These are phyloP conservation scores for Psittacula derbiana DNA, from an alignment of 2,797 vertebrate species.

Conservation along the genomic window DNA sequence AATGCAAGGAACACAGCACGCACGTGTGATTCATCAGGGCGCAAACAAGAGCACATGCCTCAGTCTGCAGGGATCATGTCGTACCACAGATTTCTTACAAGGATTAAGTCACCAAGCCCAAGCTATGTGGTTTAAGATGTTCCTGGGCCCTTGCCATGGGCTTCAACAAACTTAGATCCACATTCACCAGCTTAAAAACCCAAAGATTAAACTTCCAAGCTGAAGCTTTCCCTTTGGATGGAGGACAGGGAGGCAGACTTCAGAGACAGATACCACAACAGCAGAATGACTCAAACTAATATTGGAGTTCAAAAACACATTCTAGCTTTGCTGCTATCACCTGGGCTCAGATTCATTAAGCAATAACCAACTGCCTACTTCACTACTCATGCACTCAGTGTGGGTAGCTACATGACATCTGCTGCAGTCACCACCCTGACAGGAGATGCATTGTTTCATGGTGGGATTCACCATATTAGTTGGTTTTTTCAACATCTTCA, in stretches of 20 bases:
- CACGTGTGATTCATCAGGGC: neutral
- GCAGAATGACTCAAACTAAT: neutral
- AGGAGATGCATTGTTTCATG: neutral
- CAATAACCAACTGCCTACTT: neutral
- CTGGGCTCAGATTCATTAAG: neutral
- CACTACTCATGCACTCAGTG: neutral
- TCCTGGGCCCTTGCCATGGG: neutral
- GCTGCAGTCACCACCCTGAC: neutral
- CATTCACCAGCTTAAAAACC: neutral
- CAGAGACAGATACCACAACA: neutral
- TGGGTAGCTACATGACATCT: neutral
- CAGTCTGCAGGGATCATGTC: neutral
- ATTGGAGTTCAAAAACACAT: neutral
- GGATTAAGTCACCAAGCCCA: neutral
- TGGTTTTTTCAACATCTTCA: neutral
- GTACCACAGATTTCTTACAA: neutral
- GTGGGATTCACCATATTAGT: neutral
- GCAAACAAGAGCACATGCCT: conserved; percentile 5
- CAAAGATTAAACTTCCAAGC: neutral
- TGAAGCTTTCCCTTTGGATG: neutral
- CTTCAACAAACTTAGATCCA: neutral
- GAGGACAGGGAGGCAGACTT: neutral
- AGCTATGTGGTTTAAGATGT: neutral
- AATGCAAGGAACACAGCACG: neutral
- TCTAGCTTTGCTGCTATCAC: neutral